These are phyloP conservation scores for Falco berigora DNA, from an alignment of 2,797 vertebrate genomes.

Conservation along the genomic window DNA sequence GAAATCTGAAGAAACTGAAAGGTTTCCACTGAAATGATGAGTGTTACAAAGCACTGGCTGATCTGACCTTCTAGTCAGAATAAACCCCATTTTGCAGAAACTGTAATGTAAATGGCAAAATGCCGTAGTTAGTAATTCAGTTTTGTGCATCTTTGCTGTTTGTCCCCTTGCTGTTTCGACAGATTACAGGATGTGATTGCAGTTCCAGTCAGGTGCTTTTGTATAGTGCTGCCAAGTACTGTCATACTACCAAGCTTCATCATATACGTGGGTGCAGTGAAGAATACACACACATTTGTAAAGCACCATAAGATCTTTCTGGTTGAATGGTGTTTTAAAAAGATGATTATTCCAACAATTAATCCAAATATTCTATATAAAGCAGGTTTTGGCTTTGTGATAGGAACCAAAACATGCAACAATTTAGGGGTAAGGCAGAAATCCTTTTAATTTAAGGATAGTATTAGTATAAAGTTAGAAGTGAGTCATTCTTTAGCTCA, in stretches of 20 bases:
- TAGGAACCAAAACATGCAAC: not conserved
- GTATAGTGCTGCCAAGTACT: not conserved
- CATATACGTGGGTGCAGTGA: not conserved
- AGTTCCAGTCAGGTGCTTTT: not conserved
- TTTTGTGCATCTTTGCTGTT: not conserved
- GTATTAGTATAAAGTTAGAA: constrained; percentile 16
- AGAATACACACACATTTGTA: not conserved
- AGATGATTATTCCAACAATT: not conserved
- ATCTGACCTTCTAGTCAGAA: not conserved
- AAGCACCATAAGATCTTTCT: not conserved
- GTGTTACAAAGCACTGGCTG: not conserved
- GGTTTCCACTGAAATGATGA: not conserved
- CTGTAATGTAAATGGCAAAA: not conserved
- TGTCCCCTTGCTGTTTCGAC: not conserved
- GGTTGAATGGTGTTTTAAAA: not conserved
- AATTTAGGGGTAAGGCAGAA: not conserved
- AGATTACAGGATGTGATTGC: not conserved
- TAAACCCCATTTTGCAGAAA: not conserved
- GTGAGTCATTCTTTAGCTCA: not conserved
- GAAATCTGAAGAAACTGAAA: not conserved
- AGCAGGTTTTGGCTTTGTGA: not conserved
- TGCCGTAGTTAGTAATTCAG: not conserved
- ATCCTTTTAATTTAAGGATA: not conserved
- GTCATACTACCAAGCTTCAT: not conserved
- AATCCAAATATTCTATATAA: not conserved